Evolutionary conservation across 2,888 invertebrate species (phyloP).

Genomic region (Monoplex corrugatus): DNA sequence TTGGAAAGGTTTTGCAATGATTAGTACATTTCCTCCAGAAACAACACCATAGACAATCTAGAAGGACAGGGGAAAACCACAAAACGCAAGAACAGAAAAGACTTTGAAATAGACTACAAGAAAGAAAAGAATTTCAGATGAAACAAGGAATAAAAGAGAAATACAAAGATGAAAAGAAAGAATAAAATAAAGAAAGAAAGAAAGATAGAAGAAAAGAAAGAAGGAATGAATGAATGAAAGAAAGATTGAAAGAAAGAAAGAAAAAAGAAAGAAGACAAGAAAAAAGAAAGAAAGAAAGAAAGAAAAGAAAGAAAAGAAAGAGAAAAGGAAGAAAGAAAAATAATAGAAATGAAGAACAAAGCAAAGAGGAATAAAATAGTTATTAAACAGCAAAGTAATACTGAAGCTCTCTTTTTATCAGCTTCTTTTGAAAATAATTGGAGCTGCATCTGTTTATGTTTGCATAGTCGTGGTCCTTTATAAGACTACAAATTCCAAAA

Average conservation of each 20-base stretch:
- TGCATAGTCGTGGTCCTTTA: no score
- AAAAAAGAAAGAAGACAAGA: not conserved
- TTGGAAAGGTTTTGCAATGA: no score
- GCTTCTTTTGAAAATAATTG: no score
- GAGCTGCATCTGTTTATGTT: no score
- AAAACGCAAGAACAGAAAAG: no score
- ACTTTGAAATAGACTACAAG: not conserved
- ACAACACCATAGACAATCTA: no score
- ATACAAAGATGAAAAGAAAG: not conserved
- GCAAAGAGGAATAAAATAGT: not conserved
- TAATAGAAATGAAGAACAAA: not conserved
- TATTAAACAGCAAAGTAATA: no score
- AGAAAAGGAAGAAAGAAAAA: not conserved
- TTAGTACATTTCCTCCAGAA: no score
- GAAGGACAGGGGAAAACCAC: no score
- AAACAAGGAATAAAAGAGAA: no score
- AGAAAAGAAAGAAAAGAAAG: not conserved
- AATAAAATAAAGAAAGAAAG: not conserved
- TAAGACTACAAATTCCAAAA: no score
- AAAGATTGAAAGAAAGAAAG: not conserved
- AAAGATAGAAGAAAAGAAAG: not conserved
- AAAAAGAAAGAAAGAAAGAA: not conserved
- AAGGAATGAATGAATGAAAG: not conserved
- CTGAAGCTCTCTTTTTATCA: no score
- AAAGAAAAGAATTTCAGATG: not conserved